phyloP scores from a whole-genome alignment of 1,140 invertebrate genomes.

The Adelges cooleyi region DNA sequence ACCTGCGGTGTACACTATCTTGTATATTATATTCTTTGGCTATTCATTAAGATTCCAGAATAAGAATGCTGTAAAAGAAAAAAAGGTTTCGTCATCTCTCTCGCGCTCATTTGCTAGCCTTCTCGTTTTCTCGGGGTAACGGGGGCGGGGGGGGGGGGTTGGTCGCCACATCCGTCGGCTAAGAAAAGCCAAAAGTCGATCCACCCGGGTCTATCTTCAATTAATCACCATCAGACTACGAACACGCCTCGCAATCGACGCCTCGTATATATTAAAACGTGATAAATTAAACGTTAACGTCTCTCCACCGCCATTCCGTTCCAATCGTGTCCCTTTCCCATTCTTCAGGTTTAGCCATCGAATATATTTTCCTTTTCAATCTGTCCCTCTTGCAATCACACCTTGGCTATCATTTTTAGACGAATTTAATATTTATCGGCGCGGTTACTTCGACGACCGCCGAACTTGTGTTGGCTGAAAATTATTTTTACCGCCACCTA shows the following conservation, averaged over 20 bases:
- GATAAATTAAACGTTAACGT: slow-evolving; percentile 19
- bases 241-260: slow-evolving; percentile 16
- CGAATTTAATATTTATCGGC: too few relatives aligned
- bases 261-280: slow-evolving; percentile 23
- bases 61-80: not conserved
- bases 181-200: slow-evolving; percentile 7
- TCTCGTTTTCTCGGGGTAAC: not conserved
- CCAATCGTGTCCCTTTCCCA: not conserved
- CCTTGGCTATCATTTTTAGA: too few relatives aligned
- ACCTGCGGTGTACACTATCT: too few relatives aligned
- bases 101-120: not conserved
- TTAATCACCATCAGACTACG: slow-evolving; percentile 14
- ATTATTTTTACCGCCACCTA: too few relatives aligned
- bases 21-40: too few relatives aligned
- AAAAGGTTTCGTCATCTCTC: not conserved
- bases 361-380: too few relatives aligned
- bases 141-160: not conserved
- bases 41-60: slow-evolving; percentile 11
- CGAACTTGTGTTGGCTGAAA: too few relatives aligned
- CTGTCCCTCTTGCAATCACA: too few relatives aligned
- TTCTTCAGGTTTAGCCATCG: too few relatives aligned
- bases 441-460: too few relatives aligned
- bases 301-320: not conserved
- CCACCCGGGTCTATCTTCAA: not conserved
- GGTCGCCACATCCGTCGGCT: not conserved